A percentile compares a stretch with the other conserved stretches of the same genome.
phyloP scores from a whole-genome alignment of 2,113 vertebrate genomes.

The Prinia subflava region DNA sequence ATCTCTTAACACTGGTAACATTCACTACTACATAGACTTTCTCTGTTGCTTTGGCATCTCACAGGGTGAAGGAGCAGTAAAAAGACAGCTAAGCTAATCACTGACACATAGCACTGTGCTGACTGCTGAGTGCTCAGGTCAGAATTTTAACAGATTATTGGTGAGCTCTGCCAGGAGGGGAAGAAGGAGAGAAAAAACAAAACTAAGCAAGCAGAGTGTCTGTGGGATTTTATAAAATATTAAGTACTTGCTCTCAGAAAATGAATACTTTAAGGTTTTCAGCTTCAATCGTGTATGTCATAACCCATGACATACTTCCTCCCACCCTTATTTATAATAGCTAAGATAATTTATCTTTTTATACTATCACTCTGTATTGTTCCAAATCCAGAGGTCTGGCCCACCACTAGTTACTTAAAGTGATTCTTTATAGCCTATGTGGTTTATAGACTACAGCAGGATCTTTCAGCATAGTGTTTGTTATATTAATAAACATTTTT shows the following conservation, averaged over 20 bases:
- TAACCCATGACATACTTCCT: accelerated
- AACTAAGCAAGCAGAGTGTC: neutral
- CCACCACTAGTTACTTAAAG: neutral
- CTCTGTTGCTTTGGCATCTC: neutral
- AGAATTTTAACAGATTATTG: neutral
- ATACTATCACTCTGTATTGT: neutral
- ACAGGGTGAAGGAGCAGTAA: neutral
- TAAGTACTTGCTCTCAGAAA: neutral
- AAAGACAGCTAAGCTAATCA: neutral
- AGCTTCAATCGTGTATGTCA: neutral
- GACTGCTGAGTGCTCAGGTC: neutral
- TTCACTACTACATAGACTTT: neutral
- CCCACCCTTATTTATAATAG: neutral
- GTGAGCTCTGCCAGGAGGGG: neutral
- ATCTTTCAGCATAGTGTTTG: neutral
- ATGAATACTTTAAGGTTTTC: neutral
- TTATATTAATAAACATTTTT: conserved; percentile 28
- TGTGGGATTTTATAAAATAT: neutral
- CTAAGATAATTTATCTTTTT: neutral
- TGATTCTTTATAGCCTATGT: neutral
- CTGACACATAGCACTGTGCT: neutral
- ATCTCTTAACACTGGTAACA: neutral
- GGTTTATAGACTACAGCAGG: neutral
- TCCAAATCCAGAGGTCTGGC: neutral
- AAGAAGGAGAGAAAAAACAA: neutral